phyloP scores from a whole-genome alignment of 2,113 vertebrate species.

The Colossoma macropomum region DNA sequence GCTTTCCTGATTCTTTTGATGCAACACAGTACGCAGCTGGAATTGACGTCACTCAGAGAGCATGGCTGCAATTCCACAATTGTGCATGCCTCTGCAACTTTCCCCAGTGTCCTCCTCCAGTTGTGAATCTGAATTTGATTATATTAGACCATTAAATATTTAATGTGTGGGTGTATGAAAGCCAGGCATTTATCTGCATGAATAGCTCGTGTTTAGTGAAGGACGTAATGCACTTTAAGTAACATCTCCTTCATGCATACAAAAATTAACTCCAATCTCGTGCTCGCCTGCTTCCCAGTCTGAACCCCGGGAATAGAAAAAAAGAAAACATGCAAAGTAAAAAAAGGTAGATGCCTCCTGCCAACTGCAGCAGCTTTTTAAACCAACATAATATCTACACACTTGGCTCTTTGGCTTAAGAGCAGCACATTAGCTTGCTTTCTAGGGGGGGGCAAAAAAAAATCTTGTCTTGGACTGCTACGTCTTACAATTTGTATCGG shows the following conservation, averaged over 20 bases:
- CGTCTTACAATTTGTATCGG: background rate
- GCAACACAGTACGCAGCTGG: conserved; percentile 28
- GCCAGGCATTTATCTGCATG: conserved; percentile 81
- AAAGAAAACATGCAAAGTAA: background rate
- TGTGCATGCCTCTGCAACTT: conserved; percentile 71
- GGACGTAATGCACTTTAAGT: conserved; percentile 80
- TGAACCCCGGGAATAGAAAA: conserved; percentile 38
- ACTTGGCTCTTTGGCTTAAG: background rate
- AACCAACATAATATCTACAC: conserved; percentile 3
- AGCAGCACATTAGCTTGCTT: background rate
- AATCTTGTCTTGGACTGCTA: background rate
- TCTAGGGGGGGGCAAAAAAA: background rate
- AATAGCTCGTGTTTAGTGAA: conserved; percentile 79
- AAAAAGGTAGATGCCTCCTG: conserved; percentile 10
- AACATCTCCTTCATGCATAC: conserved; percentile 80
- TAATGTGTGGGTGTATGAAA: conserved; percentile 75
- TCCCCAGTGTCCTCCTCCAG: conserved; percentile 60
- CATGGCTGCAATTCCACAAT: conserved; percentile 67
- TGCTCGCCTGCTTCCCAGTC: conserved; percentile 59
- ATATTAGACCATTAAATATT: conserved; percentile 80
- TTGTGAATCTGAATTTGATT: conserved; percentile 72
- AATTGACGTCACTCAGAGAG: conserved; percentile 51
- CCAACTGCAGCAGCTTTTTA: background rate
- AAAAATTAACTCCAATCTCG: conserved; percentile 73
- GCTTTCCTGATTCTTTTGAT: conserved; percentile 24